phyloP scores from a whole-genome alignment of 2,797 vertebrate species.

The Mus spretus region DNA sequence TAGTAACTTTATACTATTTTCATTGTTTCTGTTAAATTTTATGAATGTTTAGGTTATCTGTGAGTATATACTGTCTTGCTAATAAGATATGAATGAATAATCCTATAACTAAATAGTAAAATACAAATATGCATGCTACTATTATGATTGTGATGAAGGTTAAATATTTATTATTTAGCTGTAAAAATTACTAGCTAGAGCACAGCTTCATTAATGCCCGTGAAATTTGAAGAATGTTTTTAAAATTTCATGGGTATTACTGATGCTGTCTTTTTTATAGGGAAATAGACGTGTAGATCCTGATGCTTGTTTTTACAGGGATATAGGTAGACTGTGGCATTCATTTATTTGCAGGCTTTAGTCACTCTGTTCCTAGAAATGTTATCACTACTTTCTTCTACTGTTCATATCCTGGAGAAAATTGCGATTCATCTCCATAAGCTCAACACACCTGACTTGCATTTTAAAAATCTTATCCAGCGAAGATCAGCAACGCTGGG shows the following conservation, averaged over 20 bases:
- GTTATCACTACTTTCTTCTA: slow-evolving; percentile 33
- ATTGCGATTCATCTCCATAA: slow-evolving; percentile 1
- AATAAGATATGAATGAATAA: slow-evolving; percentile 9
- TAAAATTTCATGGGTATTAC: too few species aligned
- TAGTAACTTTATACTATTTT: not conserved
- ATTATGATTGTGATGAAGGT: not conserved
- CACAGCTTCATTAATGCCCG: not conserved
- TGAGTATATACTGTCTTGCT: not conserved
- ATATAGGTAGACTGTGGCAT: not conserved
- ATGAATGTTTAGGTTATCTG: not conserved
- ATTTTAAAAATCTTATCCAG: slow-evolving; percentile 27
- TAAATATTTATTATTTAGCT: not conserved
- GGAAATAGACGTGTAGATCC: too few species aligned
- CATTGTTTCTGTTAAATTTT: not conserved
- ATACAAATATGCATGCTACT: not conserved
- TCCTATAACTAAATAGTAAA: not conserved
- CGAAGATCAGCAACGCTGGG: not conserved
- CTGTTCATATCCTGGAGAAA: not conserved
- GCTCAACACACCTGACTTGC: not conserved
- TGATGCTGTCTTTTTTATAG: too few species aligned
- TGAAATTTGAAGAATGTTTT: not conserved
- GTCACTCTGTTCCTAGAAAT: not conserved
- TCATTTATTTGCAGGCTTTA: not conserved
- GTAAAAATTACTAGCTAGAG: not conserved
- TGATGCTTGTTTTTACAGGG: not conserved